Conservation (phyloP, 2,888 invertebrate genomes). For the Cephus nigrinus region DNA sequence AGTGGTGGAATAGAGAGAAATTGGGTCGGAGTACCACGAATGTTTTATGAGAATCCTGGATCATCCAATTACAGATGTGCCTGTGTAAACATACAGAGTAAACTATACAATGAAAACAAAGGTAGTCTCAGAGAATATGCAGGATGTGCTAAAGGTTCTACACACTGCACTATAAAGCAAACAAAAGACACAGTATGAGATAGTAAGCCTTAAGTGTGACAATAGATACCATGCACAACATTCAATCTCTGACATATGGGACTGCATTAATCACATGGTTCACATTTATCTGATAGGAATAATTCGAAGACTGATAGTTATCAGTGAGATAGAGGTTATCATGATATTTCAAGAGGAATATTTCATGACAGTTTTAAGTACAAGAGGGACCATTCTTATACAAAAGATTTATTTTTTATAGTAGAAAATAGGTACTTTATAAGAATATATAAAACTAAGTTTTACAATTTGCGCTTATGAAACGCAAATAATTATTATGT, state of each 20-base stretch:
- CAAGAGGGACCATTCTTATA: background rate
- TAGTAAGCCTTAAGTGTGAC: background rate
- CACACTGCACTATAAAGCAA: conserved; percentile 68
- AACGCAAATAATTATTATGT: background rate
- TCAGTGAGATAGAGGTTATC: background rate
- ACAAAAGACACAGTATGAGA: background rate
- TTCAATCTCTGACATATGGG: background rate
- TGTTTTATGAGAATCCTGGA: conserved; percentile 77
- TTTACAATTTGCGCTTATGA: background rate
- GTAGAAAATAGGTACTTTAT: background rate
- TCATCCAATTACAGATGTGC: conserved; percentile 81
- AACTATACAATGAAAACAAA: conserved; percentile 67
- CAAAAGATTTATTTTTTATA: background rate
- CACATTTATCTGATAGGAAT: background rate
- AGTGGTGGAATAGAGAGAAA: conserved; percentile 90
- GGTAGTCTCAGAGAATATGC: conserved; percentile 73
- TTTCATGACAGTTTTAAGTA: background rate
- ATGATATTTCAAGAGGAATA: background rate
- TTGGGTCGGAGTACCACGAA: conserved; percentile 92
- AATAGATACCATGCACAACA: background rate
- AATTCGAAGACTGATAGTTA: background rate
- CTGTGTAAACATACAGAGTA: conserved; percentile 74
- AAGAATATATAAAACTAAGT: background rate
- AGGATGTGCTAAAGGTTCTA: conserved; percentile 71
- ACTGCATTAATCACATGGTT: background rate